Percentiles rank a stretch among this genome's conserved stretches.
phyloP scores from a whole-genome alignment of 30 jellyfish, hydroid and myxozoan species.

The Clytia hemisphaerica region DNA sequence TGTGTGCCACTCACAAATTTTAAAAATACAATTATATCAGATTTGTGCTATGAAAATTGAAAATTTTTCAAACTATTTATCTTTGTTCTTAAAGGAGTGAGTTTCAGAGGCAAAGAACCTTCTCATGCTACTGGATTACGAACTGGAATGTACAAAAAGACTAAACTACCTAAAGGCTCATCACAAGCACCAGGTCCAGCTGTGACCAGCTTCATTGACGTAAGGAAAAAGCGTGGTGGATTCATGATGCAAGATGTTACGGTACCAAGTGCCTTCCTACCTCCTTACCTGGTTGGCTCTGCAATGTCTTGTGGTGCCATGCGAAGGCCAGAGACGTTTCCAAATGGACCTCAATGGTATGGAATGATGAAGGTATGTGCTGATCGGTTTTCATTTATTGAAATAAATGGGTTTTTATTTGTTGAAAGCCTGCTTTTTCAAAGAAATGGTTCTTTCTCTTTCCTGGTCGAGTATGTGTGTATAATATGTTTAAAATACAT shows the following conservation, averaged over 20 bases:
- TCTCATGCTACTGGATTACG: slow-evolving; percentile 85
- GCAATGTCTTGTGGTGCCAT: slow-evolving; percentile 93
- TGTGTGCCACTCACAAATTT: too few species aligned
- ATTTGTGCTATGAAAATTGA: too few species aligned
- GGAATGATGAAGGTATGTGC: slow-evolving; percentile 55
- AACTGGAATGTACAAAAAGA: slow-evolving; percentile 92
- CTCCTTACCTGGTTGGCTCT: slow-evolving; percentile 90
- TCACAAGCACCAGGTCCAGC: slow-evolving; percentile 85
- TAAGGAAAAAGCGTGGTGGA: slow-evolving; percentile 77
- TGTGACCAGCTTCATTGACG: slow-evolving; percentile 82
- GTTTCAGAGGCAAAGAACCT: slow-evolving; percentile 74
- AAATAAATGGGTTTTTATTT: neutral
- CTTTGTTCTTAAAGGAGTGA: slow-evolving; percentile 75
- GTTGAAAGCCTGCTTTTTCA: neutral
- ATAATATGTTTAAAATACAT: neutral
- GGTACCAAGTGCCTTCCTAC: slow-evolving; percentile 74
- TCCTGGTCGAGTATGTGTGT: neutral
- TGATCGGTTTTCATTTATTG: neutral
- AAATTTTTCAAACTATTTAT: neutral
- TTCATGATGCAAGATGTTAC: slow-evolving; percentile 84
- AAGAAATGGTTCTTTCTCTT: neutral
- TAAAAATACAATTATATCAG: too few species aligned
- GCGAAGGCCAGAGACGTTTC: slow-evolving; percentile 47
- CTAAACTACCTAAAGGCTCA: slow-evolving; percentile 71
- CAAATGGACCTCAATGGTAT: slow-evolving; percentile 91